Evolutionary conservation across 2,113 vertebrate genomes (phyloP).

Genomic region (Ammospiza nelsoni): DNA sequence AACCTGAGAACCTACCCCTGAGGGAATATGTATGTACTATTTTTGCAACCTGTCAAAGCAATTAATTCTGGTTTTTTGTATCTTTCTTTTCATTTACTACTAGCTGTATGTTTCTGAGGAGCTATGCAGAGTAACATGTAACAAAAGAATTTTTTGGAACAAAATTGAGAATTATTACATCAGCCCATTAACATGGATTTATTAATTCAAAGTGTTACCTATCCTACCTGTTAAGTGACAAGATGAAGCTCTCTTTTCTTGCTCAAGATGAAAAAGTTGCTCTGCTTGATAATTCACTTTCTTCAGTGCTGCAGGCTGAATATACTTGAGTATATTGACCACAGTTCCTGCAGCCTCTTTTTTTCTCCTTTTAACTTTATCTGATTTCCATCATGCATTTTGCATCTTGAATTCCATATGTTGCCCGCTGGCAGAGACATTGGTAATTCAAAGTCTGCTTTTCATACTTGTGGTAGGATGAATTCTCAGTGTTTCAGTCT

Average conservation of each 20-base stretch:
- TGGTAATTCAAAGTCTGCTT: not conserved
- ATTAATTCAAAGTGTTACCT: not conserved
- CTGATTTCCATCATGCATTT: not conserved
- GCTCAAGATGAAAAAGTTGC: not conserved
- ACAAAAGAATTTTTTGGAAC: not conserved
- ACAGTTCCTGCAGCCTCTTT: fast-evolving
- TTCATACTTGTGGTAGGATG: not conserved
- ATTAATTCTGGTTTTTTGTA: not conserved
- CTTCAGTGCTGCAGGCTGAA: not conserved
- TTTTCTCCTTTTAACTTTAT: not conserved
- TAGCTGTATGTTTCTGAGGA: not conserved
- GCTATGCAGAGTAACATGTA: not conserved
- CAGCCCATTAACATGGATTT: not conserved
- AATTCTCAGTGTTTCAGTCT: not conserved
- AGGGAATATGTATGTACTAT: not conserved
- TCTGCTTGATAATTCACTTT: not conserved
- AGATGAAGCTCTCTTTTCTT: not conserved
- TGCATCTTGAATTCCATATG: not conserved
- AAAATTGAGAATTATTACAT: not conserved
- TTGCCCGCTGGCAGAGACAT: not conserved
- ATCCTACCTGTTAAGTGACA: not conserved
- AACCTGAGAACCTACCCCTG: not conserved
- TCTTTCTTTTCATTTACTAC: not conserved
- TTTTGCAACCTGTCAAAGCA: not conserved
- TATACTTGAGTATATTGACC: not conserved